Base-by-base conservation (phyloP, 2,888 invertebrate species). In the Allophyes oxyacanthae region DNA sequence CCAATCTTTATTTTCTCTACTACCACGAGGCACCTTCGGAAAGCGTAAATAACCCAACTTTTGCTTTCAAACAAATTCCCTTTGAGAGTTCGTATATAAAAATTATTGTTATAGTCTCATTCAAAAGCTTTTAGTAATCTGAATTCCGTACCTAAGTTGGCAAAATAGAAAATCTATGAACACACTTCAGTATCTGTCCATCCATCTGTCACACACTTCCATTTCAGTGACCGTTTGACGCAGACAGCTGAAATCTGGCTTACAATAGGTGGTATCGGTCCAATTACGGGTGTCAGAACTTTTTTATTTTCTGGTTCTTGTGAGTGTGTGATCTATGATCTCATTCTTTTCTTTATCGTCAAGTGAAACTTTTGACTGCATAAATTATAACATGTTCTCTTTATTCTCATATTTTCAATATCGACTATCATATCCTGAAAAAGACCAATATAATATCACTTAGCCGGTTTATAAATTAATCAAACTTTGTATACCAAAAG, bases 1-100 rank as follows among this genome's bases (percentile, higher is more conserved):
- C 89, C 88, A 89, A 88, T 79, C 79, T 84, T 86, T 86, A 87
- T 85, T 86, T 84, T 81, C 77, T 77, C 77, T 67, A 68, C 77
- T 73, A 63, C 77, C 68, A 79, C 81, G 76, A 80, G 82, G 72
- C 79, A 82, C 81, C 82, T 84, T 78, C 78, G 64, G 69, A 58
- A 66, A 78, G 71, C 83, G 77, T 86, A 85, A 84, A 84, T 86
- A 87, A 83, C 79, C 75, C 59, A 79, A 79, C 81, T 82, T 80
- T 79, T 64, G 66, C 83, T 78, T 78, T 81, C 81, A 83, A 85
- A 83, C 78, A 75, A 80, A 81, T 82, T 79, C 75, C 72, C 78
- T 85, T 83, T 86, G 83, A 79, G 76, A 78, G 56, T 71, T 77
- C 74, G 73, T 72, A 79, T 79, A 78, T 81, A 78, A 75, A 60